These are phyloP conservation scores for Melieria picta DNA, from an alignment of 2,888 invertebrate genomes.

Conservation along the genomic window DNA sequence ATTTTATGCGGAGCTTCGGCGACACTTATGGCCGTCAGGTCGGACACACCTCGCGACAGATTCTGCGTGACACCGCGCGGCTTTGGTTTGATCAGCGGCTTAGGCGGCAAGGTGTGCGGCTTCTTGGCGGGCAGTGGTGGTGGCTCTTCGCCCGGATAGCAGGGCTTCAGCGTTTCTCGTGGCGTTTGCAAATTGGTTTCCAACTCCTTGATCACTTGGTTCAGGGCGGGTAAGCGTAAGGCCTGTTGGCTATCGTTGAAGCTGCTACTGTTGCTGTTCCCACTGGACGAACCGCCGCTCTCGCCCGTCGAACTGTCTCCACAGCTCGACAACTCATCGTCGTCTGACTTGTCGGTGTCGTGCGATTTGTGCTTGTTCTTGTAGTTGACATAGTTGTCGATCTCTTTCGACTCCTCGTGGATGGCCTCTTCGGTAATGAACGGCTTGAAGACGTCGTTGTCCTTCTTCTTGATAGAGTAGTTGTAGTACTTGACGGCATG, in stretches of 20 bases:
- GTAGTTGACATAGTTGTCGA: constrained; percentile 79
- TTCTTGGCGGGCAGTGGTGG: constrained; percentile 66
- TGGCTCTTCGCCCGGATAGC: constrained; percentile 50
- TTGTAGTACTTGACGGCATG: constrained; percentile 92
- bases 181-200: constrained; percentile 54
- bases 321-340: constrained; percentile 66
- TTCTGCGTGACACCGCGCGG: constrained; percentile 61
- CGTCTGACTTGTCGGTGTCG: constrained; percentile 63
- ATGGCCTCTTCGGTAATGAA: constrained; percentile 84
- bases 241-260: constrained; percentile 59
- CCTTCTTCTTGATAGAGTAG: constrained; percentile 85
- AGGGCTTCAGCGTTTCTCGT: constrained; percentile 56
- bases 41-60: constrained; percentile 64
- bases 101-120: constrained; percentile 64
- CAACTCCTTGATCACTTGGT: constrained; percentile 60
- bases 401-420: constrained; percentile 84
- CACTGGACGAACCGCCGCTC: constrained; percentile 53
- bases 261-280: constrained; percentile 60
- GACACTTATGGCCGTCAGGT: constrained; percentile 58
- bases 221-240: constrained; percentile 52
- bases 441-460: constrained; percentile 79
- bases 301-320: constrained; percentile 53
- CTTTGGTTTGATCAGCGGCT: constrained; percentile 71
- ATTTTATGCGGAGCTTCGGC: constrained; percentile 47
- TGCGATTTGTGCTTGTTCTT: constrained; percentile 79